phyloP scores from a whole-genome alignment of 2,797 vertebrate species.

The Chaetodon trifasciatus region DNA sequence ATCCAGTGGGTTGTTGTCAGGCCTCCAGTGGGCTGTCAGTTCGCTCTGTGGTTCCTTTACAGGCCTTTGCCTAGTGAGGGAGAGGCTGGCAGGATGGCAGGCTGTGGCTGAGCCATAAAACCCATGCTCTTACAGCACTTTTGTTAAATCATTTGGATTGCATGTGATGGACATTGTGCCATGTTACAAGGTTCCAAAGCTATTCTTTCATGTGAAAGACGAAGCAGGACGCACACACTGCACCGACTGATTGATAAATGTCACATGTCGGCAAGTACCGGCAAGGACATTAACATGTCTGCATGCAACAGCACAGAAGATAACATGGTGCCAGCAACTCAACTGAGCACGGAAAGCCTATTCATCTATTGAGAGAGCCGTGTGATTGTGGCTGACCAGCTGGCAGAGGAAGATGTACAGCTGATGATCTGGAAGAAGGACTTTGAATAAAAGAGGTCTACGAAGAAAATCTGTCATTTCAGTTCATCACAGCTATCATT shows the following conservation, averaged over 20 bases:
- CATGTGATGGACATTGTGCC: slow-evolving; percentile 41
- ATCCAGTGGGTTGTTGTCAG: slow-evolving; percentile 74
- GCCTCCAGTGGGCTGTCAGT: slow-evolving; percentile 74
- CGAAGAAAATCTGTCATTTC: neutral
- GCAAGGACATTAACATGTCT: neutral
- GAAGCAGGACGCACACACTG: slow-evolving; percentile 2
- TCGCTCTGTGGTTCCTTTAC: slow-evolving; percentile 63
- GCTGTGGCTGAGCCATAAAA: slow-evolving; percentile 60
- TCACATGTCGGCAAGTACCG: slow-evolving; percentile 16
- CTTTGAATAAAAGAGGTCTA: neutral
- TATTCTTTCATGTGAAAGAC: slow-evolving; percentile 38
- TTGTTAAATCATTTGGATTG: slow-evolving; percentile 57
- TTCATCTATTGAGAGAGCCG: slow-evolving; percentile 28
- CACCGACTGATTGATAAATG: slow-evolving; percentile 21
- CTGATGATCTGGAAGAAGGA: slow-evolving; percentile 26
- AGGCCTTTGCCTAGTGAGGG: slow-evolving; percentile 52
- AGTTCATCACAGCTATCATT: neutral
- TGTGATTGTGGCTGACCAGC: slow-evolving; percentile 25
- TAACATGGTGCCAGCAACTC: slow-evolving; percentile 34
- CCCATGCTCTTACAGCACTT: slow-evolving; percentile 59
- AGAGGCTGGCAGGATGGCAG: slow-evolving; percentile 63
- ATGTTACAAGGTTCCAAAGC: slow-evolving; percentile 25
- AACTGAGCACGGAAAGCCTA: neutral
- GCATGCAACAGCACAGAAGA: slow-evolving; percentile 19
- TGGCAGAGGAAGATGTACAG: slow-evolving; percentile 10